These are phyloP conservation scores for Eutrigla gurnardus DNA, from an alignment of 2,797 vertebrate genomes.

Conservation along the genomic window DNA sequence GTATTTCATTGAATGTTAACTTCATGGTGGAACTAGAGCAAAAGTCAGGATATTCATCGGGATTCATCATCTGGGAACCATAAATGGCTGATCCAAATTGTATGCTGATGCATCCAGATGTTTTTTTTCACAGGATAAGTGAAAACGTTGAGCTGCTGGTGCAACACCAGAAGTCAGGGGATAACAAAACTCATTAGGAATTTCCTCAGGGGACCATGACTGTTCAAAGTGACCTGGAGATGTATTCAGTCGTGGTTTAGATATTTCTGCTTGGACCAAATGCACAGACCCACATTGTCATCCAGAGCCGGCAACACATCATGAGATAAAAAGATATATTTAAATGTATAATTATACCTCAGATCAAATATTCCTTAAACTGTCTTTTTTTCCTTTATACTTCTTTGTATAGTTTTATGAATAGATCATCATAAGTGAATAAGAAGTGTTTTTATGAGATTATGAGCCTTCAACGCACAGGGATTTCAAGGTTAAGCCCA, in stretches of 20 bases:
- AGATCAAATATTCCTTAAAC: background rate
- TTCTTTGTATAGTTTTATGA: background rate
- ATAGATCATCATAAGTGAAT: background rate
- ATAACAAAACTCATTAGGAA: background rate
- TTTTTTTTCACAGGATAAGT: background rate
- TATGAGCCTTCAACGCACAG: background rate
- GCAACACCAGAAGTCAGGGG: background rate
- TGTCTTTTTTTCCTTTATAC: background rate
- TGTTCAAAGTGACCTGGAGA: background rate
- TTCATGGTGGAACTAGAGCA: background rate
- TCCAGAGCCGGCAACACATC: background rate
- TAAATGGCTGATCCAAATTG: too few relatives aligned
- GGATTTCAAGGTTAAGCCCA: constrained; percentile 12
- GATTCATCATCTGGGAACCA: background rate
- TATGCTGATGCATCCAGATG: background rate
- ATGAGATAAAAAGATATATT: too few relatives aligned
- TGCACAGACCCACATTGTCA: background rate
- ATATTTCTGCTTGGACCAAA: background rate
- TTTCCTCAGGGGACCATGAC: background rate
- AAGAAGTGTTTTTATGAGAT: background rate
- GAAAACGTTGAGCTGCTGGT: background rate
- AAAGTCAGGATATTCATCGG: background rate
- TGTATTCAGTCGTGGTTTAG: background rate
- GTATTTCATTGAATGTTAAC: background rate
- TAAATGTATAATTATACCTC: background rate